Percentiles rank a stretch among this genome's conserved stretches.
These are phyloP conservation scores for Pangasius djambal DNA, from an alignment of 2,797 vertebrate species.

Conservation along the genomic window DNA sequence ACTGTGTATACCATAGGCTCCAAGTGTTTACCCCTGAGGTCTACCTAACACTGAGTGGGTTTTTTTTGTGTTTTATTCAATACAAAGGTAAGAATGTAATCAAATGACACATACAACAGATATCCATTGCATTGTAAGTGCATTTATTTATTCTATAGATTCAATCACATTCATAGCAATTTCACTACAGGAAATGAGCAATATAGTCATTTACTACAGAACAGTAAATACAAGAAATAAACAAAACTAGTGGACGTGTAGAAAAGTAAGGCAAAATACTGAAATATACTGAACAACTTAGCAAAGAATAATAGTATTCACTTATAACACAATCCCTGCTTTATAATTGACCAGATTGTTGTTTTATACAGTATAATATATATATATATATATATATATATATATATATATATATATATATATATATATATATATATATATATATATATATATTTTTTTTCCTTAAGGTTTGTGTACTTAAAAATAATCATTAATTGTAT, in stretches of 20 bases:
- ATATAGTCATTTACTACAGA: constrained; percentile 67
- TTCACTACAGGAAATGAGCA: constrained; percentile 82
- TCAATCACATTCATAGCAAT: constrained; percentile 80
- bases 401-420: too few relatives aligned
- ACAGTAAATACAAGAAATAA: constrained; percentile 60
- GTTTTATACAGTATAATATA: too few relatives aligned
- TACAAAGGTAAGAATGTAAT: not conserved
- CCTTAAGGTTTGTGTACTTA: not conserved
- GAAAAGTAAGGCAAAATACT: constrained; percentile 62
- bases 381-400: too few relatives aligned
- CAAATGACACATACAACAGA: not conserved
- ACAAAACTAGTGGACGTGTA: constrained; percentile 63
- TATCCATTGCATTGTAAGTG: constrained; percentile 86
- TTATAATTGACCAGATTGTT: constrained; percentile 12
- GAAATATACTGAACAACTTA: constrained; percentile 31
- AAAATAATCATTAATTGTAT: not conserved
- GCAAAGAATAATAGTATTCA: constrained; percentile 52
- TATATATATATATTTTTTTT: too few relatives aligned
- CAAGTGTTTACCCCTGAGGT: not conserved
- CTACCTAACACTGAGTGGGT: not conserved
- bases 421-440: too few relatives aligned
- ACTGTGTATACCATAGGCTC: not conserved
- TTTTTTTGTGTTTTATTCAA: not conserved
- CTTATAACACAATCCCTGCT: constrained; percentile 57
- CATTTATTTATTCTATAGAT: constrained; percentile 82